Percentiles rank a stretch among this genome's conserved stretches.
Evolutionary conservation across 35 echinoderm and acorn worm genomes (phyloP).

Genomic region (Apostichopus parvimensis): DNA sequence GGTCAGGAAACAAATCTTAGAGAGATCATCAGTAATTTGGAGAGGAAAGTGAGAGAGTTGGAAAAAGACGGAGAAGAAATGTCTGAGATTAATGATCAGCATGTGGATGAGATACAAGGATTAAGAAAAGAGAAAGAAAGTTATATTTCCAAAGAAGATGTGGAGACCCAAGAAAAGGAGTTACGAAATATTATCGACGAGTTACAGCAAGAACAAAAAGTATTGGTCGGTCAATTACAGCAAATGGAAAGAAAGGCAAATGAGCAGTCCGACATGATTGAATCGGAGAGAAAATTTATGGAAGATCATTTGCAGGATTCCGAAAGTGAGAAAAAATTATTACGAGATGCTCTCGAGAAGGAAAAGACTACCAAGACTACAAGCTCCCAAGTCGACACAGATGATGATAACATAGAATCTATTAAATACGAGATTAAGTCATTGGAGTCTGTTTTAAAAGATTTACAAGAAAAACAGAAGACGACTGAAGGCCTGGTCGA

Average conservation of each 20-base stretch:
- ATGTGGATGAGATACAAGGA: conserved; percentile 38
- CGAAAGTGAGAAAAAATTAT: conserved; percentile 22
- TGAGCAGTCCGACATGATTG: not conserved
- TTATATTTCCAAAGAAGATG: conserved; percentile 11
- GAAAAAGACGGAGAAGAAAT: not conserved
- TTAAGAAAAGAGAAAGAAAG: conserved; percentile 6
- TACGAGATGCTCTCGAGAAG: conserved; percentile 21
- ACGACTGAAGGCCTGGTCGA: not conserved
- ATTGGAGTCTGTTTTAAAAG: conserved; percentile 21
- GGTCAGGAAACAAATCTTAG: not conserved
- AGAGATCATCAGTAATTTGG: not conserved
- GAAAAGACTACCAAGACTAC: conserved; percentile 1
- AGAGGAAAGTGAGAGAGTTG: conserved; percentile 13
- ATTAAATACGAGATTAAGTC: not conserved
- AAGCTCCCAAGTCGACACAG: not conserved
- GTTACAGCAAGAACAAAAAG: conserved; percentile 13
- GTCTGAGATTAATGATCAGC: conserved; percentile 36
- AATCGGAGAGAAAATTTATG: conserved; percentile 26
- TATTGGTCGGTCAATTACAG: not conserved
- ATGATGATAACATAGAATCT: not conserved
- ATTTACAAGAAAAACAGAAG: conserved; percentile 8
- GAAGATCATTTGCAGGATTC: not conserved
- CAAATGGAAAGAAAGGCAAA: not conserved
- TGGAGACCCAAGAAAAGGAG: conserved; percentile 4
- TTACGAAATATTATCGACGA: conserved; percentile 10